phyloP scores from a whole-genome alignment of 2,888 invertebrate species.

The Helicoverpa assulta region DNA sequence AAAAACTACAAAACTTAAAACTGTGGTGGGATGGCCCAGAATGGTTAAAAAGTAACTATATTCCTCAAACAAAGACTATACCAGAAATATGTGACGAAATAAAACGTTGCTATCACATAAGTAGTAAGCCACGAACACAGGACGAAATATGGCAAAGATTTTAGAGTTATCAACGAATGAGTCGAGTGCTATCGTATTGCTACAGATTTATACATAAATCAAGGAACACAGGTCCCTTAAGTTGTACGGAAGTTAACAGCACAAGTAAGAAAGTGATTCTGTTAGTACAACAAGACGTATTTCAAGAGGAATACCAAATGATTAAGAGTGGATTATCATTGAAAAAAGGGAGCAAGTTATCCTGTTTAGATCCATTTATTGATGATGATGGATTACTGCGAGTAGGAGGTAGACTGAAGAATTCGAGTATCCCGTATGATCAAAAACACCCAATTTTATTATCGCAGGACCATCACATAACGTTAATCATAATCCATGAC shows the following conservation, averaged over 20 bases:
- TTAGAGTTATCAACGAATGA: slow-evolving; percentile 10
- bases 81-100: slow-evolving; percentile 13
- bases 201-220: slow-evolving; percentile 12
- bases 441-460: background rate
- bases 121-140: background rate
- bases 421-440: no score
- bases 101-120: slow-evolving; percentile 11
- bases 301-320: slow-evolving; percentile 7
- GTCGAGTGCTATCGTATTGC: slow-evolving; percentile 10
- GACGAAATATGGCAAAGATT: slow-evolving; percentile 10
- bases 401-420: no score
- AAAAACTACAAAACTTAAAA: slow-evolving; percentile 1
- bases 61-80: slow-evolving; percentile 8
- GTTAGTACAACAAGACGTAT: slow-evolving; percentile 10
- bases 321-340: slow-evolving; percentile 2
- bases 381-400: no score
- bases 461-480: background rate
- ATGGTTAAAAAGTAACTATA: slow-evolving; percentile 15
- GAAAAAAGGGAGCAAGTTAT: slow-evolving; percentile 9
- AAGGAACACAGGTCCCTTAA: background rate
- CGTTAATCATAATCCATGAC: background rate
- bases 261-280: slow-evolving; percentile 1
- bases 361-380: no score
- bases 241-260: slow-evolving; percentile 2
- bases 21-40: slow-evolving; percentile 1